Evolutionary conservation across 1,140 invertebrate species (phyloP).

Genomic region (Macrobrachium nipponense): DNA sequence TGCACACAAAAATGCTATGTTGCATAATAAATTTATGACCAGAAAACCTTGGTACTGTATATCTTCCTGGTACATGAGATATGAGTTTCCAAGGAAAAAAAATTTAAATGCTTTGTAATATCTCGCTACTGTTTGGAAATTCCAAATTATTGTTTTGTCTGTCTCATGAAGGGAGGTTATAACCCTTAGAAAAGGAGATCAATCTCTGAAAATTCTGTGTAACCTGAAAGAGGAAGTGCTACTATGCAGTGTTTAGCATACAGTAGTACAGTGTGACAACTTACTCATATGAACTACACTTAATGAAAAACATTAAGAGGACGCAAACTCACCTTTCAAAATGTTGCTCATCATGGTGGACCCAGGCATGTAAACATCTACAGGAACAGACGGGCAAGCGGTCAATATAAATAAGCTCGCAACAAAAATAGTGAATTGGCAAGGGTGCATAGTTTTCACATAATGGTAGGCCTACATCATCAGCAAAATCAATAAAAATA

Average conservation of each 20-base stretch:
- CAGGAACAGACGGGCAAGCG: constrained; percentile 57
- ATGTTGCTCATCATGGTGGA: constrained; percentile 60
- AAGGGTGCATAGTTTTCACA: constrained; percentile 51
- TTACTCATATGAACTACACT: background rate
- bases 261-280: background rate
- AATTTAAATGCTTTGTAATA: too few relatives aligned
- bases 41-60: too few relatives aligned
- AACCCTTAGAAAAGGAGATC: background rate
- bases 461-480: background rate
- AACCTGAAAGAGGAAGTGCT: too few relatives aligned
- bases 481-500: constrained; percentile 10
- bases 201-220: background rate
- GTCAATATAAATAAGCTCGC: constrained; percentile 51
- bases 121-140: too few relatives aligned
- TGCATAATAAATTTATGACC: too few relatives aligned
- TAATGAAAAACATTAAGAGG: constrained; percentile 5
- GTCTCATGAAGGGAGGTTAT: too few relatives aligned
- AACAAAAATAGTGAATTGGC: constrained; percentile 38
- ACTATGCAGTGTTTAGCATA: too few relatives aligned
- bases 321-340: constrained; percentile 52
- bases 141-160: too few relatives aligned
- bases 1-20: too few relatives aligned
- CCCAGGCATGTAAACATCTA: constrained; percentile 60
- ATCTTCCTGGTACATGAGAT: too few relatives aligned
- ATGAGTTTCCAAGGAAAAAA: too few relatives aligned